Percentiles rank a stretch among this genome's conserved stretches.
phyloP scores from a whole-genome alignment of 2,888 invertebrate species.

The Pammene fasciana region DNA sequence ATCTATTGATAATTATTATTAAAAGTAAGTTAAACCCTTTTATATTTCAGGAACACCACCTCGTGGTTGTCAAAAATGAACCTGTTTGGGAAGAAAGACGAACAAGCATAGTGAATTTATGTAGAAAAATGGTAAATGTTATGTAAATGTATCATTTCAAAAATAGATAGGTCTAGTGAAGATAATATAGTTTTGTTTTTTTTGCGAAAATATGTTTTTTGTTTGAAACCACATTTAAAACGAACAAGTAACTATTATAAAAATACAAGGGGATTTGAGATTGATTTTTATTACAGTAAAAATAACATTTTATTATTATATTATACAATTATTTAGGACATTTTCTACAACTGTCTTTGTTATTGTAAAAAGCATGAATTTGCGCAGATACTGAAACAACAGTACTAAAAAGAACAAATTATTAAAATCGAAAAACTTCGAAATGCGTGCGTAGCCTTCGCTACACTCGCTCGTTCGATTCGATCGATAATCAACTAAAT shows the following conservation, averaged over 20 bases:
- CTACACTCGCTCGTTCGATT: no score
- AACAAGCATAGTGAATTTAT: slow-evolving; percentile 70
- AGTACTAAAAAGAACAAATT: no score
- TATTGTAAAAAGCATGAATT: no score
- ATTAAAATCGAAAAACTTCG: no score
- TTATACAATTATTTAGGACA: not conserved
- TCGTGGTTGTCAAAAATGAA: slow-evolving; percentile 91
- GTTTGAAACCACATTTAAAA: slow-evolving; percentile 31
- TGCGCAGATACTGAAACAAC: no score
- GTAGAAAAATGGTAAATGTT: slow-evolving; percentile 56
- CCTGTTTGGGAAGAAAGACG: slow-evolving; percentile 88
- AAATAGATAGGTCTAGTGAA: slow-evolving; percentile 43
- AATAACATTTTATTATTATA: slow-evolving; percentile 11
- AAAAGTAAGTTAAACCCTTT: no score
- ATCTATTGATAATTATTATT: no score
- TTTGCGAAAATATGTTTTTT: slow-evolving; percentile 48
- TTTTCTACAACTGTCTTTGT: no score
- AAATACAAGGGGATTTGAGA: slow-evolving; percentile 28
- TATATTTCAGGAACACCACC: slow-evolving; percentile 66
- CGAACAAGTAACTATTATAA: slow-evolving; percentile 26
- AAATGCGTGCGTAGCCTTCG: no score
- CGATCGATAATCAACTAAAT: no score
- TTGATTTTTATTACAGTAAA: slow-evolving; percentile 4
- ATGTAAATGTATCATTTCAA: slow-evolving; percentile 67
- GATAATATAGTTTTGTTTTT: slow-evolving; percentile 59